Base-by-base conservation (phyloP, 2,888 invertebrate genomes). In the Merodon equestris region DNA sequence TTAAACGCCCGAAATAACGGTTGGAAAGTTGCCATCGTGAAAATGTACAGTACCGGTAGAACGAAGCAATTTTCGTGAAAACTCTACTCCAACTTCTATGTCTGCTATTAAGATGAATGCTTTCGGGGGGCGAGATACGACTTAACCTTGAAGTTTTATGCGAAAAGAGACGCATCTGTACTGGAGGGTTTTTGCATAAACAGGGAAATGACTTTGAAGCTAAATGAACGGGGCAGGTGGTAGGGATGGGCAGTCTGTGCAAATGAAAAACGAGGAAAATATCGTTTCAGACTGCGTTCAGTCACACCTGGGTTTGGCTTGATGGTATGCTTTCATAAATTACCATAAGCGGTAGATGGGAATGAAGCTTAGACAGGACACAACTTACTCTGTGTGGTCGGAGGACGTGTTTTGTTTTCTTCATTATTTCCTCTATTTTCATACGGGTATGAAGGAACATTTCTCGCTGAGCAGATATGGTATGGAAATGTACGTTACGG, bases 281-380 rank as follows among this genome's bases (percentile, higher is more conserved):
- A 61, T 61, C 38, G 27, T 60, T 50, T 60, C 54, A 70, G 60
- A 48, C 56, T 60, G 44, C 40, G 57, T 67, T 60, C 27, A 66
- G 57, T 36, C 54, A 51, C 76, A 76, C 76, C 76, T 76, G 76
- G 34, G 66, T 71, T 76, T 57, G 40, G 40, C 15, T 42, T n/a
- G 14, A 19, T 67, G 60, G 13, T 60, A 36, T 42, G 48, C 38
- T 18, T 17, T 61, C 61, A 47, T 53, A 54, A 66, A 71, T 71
- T 71, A 66, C 15, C 76, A 76, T 76, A 54, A 71, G 48, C 47
- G 18, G 17, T n/a, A 15, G 48, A 57, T 50, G 17, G n/a, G 54
- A 13, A 10, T 42, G 34, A n/a, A 34, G 27, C 18, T 44, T 15
- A 44, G 56, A 19, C 15, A 17, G 2, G 27, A 27, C 3, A 2